Evolutionary conservation across 2,888 invertebrate genomes (phyloP).

Genomic region (Xanthorhoe spadicearia): DNA sequence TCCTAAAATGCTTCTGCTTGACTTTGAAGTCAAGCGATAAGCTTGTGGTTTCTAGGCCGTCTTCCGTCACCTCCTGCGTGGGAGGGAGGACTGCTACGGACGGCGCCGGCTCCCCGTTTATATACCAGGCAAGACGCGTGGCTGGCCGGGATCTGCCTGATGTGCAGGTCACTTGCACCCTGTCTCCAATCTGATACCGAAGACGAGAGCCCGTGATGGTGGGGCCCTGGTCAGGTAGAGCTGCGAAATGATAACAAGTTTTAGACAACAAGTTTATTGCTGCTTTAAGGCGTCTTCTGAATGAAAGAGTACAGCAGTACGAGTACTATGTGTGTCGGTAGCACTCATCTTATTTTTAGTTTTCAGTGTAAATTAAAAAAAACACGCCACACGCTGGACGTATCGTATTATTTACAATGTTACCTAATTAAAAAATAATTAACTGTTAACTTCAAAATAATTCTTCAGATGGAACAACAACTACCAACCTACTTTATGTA

Average conservation of each 20-base stretch:
- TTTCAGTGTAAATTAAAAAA: no score
- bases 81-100: constrained; percentile 78
- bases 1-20: constrained; percentile 91
- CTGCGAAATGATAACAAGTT: constrained; percentile 71
- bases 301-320: background rate
- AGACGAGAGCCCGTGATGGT: constrained; percentile 91
- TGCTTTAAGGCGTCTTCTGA: no score
- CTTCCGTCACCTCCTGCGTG: constrained; percentile 78
- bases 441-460: background rate
- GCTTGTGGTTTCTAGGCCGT: constrained; percentile 90
- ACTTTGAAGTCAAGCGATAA: constrained; percentile 92
- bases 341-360: background rate
- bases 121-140: constrained; percentile 93
- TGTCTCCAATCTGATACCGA: constrained; percentile 92
- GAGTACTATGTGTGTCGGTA: no score
- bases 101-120: constrained; percentile 92
- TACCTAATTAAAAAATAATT: no score
- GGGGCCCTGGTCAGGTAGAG: constrained; percentile 92
- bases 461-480: no score
- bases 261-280: background rate
- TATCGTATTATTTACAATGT: no score
- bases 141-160: constrained; percentile 93
- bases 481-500: no score
- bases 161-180: constrained; percentile 93
- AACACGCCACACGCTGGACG: no score